Evolutionary conservation across 2,888 invertebrate species (phyloP).

Genomic region (Trissonchulus latispiculum): DNA sequence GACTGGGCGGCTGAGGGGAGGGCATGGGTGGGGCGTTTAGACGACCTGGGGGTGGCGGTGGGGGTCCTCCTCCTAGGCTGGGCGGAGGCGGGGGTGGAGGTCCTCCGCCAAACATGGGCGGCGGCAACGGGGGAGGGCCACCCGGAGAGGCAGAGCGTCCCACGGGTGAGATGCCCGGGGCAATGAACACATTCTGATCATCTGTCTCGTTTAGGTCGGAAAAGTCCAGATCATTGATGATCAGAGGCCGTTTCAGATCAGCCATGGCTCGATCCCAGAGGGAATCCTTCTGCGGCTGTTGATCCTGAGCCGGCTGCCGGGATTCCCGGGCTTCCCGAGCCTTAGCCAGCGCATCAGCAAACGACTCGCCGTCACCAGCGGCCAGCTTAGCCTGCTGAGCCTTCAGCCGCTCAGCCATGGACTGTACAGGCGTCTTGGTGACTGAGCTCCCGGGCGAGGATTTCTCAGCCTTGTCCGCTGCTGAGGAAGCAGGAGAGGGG

Average conservation of each 20-base stretch:
- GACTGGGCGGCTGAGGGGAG: constrained; percentile 26
- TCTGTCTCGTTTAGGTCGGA: constrained; percentile 80
- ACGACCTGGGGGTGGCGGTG: constrained; percentile 34
- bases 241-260: constrained; percentile 52
- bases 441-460: too few relatives aligned
- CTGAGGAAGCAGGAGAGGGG: not conserved
- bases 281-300: constrained; percentile 53
- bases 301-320: not conserved
- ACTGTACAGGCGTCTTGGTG: constrained; percentile 6
- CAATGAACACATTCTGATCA: constrained; percentile 45
- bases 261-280: constrained; percentile 87
- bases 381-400: constrained; percentile 26
- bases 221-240: constrained; percentile 87
- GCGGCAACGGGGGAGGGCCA: constrained; percentile 30
- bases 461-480: not conserved
- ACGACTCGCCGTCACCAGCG: constrained; percentile 30
- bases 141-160: constrained; percentile 19
- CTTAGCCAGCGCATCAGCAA: constrained; percentile 19
- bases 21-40: constrained; percentile 29
- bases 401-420: constrained; percentile 9
- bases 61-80: constrained; percentile 47
- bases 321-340: not conserved
- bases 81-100: constrained; percentile 35
- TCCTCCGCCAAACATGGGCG: constrained; percentile 35
- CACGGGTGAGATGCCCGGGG: not conserved